Conservation (phyloP, 1,140 invertebrate species). For the Grapholita molesta region DNA sequence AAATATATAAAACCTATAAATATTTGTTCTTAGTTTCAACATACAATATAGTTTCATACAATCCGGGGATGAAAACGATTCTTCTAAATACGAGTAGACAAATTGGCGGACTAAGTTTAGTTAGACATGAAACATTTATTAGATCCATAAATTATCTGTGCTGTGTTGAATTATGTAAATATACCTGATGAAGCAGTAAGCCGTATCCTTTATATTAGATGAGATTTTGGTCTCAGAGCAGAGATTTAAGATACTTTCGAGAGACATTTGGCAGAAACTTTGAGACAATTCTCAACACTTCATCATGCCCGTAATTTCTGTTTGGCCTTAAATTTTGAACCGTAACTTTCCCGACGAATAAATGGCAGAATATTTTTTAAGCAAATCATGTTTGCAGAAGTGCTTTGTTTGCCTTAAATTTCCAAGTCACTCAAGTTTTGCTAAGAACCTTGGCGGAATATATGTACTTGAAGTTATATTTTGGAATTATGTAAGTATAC, state of each 20-base stretch:
- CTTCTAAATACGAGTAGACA: no score
- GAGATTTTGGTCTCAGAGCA: not conserved
- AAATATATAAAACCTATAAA: no score
- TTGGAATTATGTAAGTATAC: no score
- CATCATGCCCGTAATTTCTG: not conserved
- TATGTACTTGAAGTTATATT: no score
- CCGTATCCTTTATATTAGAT: not conserved
- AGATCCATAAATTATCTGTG: no score
- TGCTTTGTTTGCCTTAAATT: not conserved
- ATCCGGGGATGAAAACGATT: no score
- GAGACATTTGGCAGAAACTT: slow-evolving; percentile 7
- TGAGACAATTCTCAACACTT: not conserved
- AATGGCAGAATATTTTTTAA: slow-evolving; percentile 8
- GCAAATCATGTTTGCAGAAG: not conserved
- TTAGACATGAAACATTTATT: no score
- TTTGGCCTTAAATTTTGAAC: not conserved
- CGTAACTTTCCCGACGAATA: not conserved
- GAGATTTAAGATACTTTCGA: slow-evolving; percentile 9
- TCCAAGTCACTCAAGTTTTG: not conserved
- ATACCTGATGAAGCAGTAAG: not conserved
- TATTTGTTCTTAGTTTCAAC: no score
- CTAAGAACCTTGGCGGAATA: not conserved
- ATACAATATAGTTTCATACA: no score
- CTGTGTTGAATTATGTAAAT: not conserved
- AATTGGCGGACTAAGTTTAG: no score